A percentile compares a stretch with the other conserved stretches of the same genome.
Evolutionary conservation across 2,888 invertebrate species (phyloP).

Genomic region (Phalera bucephala): DNA sequence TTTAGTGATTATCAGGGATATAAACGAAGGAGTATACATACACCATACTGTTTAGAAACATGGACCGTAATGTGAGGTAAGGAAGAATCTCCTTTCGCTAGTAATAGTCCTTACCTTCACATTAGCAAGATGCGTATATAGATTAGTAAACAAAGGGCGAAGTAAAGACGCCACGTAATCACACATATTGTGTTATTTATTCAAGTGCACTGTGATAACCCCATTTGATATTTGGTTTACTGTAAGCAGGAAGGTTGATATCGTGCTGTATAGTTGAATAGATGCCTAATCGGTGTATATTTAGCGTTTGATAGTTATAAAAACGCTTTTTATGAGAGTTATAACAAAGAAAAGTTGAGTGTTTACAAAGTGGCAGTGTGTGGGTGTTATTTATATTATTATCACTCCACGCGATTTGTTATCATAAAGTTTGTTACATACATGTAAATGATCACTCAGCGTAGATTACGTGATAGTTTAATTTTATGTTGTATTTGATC

Average conservation of each 20-base stretch:
- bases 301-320: constrained; percentile 11
- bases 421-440: too few relatives aligned
- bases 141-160: constrained; percentile 7
- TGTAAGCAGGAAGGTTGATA: constrained; percentile 12
- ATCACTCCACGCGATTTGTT: constrained; percentile 12
- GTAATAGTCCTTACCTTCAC: constrained; percentile 31
- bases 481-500: too few relatives aligned
- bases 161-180: not conserved
- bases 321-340: constrained; percentile 7
- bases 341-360: constrained; percentile 12
- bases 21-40: constrained; percentile 18
- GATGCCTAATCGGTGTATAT: constrained; percentile 14
- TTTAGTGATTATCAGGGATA: constrained; percentile 34
- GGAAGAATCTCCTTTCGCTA: constrained; percentile 51
- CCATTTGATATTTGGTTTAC: constrained; percentile 19
- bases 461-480: too few relatives aligned
- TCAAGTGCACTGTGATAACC: constrained; percentile 10
- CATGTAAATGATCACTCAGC: too few relatives aligned
- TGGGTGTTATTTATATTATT: constrained; percentile 36
- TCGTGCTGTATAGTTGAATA: constrained; percentile 11
- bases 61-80: constrained; percentile 79
- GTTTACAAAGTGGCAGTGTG: constrained; percentile 24
- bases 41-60: constrained; percentile 45
- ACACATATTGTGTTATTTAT: not conserved
- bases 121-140: constrained; percentile 14